A percentile compares a stretch with the other conserved stretches of the same genome.
phyloP scores from a whole-genome alignment of 2,797 vertebrate genomes.

The Sebastes jordani region DNA sequence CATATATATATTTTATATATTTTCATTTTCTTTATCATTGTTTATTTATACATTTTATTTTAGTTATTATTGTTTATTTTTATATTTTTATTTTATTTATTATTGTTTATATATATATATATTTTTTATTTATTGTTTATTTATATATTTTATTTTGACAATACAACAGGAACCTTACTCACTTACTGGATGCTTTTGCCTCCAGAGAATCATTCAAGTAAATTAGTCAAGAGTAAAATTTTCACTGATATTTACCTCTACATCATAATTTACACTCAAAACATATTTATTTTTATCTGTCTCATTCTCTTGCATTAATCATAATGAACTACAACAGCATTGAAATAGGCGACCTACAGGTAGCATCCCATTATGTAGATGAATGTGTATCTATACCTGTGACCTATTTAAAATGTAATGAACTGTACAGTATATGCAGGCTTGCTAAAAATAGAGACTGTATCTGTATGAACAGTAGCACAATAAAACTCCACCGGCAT shows the following conservation, averaged over 20 bases:
- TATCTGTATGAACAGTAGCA: not conserved
- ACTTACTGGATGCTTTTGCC: not conserved
- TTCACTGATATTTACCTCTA: not conserved
- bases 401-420: slow-evolving; percentile 23
- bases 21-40: too few species aligned
- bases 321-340: not conserved
- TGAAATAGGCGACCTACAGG: not conserved
- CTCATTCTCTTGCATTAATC: not conserved
- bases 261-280: not conserved
- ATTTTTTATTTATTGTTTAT: too few species aligned
- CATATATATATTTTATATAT: too few species aligned
- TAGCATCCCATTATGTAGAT: slow-evolving; percentile 14
- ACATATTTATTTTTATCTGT: not conserved
- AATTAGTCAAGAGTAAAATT: not conserved
- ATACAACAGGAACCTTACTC: not conserved
- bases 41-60: too few species aligned
- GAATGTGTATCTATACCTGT: slow-evolving; percentile 16
- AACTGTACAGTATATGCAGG: not conserved
- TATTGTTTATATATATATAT: too few species aligned
- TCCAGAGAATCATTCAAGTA: not conserved
- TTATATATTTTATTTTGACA: too few species aligned
- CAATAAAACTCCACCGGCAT: not conserved
- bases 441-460: not conserved
- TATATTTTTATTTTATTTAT: too few species aligned
- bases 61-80: too few species aligned